Conservation (phyloP, 2,113 vertebrate genomes). For the Puffinus mauretanicus region DNA sequence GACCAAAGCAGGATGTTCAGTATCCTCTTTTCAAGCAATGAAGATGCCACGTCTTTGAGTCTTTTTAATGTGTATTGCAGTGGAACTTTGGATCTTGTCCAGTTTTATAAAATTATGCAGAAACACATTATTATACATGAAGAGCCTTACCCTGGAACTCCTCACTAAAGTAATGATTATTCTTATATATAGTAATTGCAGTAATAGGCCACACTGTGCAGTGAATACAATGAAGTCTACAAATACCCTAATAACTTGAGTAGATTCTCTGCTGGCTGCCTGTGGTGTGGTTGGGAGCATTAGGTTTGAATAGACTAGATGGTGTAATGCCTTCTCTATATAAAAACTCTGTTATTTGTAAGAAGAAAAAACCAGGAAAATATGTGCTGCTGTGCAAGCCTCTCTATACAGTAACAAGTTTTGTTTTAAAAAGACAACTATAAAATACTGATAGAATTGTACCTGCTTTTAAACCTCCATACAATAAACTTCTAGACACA, state of each 20-base stretch:
- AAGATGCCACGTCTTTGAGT: background rate
- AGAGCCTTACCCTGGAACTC: background rate
- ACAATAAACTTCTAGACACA: background rate
- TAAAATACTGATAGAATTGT: background rate
- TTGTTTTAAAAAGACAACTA: background rate
- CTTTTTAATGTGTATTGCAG: background rate
- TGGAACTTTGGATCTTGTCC: background rate
- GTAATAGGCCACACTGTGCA: background rate
- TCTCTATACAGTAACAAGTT: background rate
- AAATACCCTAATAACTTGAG: background rate
- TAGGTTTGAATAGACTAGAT: background rate
- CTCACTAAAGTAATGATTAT: background rate
- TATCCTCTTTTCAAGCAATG: background rate
- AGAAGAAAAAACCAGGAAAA: background rate
- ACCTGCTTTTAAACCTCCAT: background rate
- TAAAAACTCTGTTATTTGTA: background rate
- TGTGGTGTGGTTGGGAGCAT: background rate
- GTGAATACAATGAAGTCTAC: background rate
- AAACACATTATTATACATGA: background rate
- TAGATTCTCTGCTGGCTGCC: background rate
- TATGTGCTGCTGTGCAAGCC: background rate
- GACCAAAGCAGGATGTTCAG: background rate
- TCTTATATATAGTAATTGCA: background rate
- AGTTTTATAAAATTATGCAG: background rate
- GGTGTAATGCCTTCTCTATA: background rate